Conservation (phyloP, 2,797 vertebrate species). For the Gymnocypris eckloni region DNA sequence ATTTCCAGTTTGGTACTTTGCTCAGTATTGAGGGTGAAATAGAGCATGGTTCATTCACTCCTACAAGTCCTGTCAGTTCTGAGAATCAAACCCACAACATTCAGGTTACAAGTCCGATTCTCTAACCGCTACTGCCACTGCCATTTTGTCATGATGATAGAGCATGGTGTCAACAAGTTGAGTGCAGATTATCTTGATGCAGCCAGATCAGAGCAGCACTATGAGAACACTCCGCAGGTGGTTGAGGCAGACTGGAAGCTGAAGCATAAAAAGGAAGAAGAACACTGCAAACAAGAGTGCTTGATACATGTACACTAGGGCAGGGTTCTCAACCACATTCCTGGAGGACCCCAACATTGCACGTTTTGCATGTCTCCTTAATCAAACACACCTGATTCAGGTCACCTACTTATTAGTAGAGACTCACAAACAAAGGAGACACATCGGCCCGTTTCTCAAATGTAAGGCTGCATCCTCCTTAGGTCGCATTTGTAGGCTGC, state of each 20-base stretch:
- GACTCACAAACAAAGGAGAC: too few species aligned
- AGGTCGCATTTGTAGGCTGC: too few species aligned
- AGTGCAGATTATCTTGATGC: not conserved
- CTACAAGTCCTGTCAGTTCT: not conserved
- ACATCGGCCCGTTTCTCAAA: too few species aligned
- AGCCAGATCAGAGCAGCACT: not conserved
- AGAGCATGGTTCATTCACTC: not conserved
- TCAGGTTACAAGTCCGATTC: not conserved
- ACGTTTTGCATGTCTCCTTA: too few species aligned
- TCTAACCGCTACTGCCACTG: not conserved
- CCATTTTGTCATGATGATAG: not conserved
- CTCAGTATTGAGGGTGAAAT: not conserved
- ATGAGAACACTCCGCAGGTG: not conserved
- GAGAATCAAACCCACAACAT: not conserved
- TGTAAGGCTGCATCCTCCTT: too few species aligned
- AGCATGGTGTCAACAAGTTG: not conserved
- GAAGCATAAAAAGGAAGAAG: not conserved
- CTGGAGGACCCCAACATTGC: too few species aligned
- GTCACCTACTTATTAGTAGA: too few species aligned
- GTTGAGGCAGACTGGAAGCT: not conserved
- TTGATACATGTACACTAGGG: not conserved
- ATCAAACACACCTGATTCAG: too few species aligned
- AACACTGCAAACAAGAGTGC: not conserved
- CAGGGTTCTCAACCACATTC: too few species aligned
- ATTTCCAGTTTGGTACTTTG: not conserved